These are phyloP conservation scores for Embiotoca jacksoni DNA, from an alignment of 2,113 vertebrate genomes.

Conservation along the genomic window DNA sequence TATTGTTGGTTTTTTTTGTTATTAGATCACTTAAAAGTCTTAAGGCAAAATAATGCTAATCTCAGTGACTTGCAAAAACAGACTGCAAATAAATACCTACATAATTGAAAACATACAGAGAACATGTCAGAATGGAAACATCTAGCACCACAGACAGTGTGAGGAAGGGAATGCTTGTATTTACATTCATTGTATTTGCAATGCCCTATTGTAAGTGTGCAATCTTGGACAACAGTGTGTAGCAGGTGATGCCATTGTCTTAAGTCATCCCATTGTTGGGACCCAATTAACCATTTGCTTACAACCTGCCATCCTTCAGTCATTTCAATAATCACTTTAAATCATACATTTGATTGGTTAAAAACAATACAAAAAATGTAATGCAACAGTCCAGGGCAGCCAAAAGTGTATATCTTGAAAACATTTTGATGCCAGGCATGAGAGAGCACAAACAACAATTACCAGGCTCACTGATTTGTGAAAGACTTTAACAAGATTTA, in stretches of 20 bases:
- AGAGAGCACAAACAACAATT: conserved; percentile 72
- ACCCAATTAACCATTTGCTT: conserved; percentile 22
- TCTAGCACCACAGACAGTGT: too few species aligned
- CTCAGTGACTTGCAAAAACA: conserved; percentile 29
- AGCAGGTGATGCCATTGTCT: conserved; percentile 44
- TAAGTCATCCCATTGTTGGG: conserved; percentile 38
- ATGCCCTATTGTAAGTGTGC: conserved; percentile 25
- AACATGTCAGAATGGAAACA: too few species aligned
- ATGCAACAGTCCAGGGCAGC: conserved; percentile 42
- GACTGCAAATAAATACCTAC: conserved; percentile 23
- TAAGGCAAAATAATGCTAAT: conserved; percentile 29
- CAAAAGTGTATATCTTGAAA: conserved; percentile 44
- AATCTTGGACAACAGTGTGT: conserved; percentile 34
- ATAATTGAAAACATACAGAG: conserved; percentile 17
- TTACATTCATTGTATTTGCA: conserved; percentile 33
- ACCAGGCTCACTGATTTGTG: conserved; percentile 76
- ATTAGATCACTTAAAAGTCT: conserved; percentile 41
- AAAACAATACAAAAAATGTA: conserved; percentile 57
- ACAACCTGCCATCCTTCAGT: conserved; percentile 14
- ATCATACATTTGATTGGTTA: neutral
- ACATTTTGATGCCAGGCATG: conserved; percentile 43
- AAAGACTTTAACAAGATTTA: conserved; percentile 73
- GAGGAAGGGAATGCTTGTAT: conserved; percentile 9
- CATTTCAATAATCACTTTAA: conserved; percentile 11
- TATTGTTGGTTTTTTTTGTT: conserved; percentile 43